Conservation (phyloP, 2,797 vertebrate genomes). For the Mallotus villosus region DNA sequence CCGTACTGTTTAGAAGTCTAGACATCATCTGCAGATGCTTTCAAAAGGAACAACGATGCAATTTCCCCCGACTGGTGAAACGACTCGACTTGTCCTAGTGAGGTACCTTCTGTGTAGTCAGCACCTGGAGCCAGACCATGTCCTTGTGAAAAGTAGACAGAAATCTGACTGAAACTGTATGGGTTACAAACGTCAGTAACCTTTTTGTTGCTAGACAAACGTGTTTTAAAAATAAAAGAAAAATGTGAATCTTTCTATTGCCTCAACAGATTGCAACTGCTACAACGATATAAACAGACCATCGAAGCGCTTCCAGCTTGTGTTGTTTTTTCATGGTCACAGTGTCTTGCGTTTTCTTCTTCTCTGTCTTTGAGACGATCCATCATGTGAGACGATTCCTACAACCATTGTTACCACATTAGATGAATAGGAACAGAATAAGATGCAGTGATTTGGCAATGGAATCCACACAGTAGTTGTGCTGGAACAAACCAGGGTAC, state of each 20-base stretch:
- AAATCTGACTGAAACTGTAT: constrained; percentile 72
- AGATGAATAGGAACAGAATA: constrained; percentile 1
- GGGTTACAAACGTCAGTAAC: constrained; percentile 67
- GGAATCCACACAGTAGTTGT: background rate
- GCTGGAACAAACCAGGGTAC: too few relatives aligned
- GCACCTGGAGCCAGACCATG: constrained; percentile 69
- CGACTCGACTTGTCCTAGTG: constrained; percentile 62
- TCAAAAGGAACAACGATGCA: constrained; percentile 59
- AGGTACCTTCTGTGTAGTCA: constrained; percentile 56
- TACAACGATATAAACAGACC: constrained; percentile 80
- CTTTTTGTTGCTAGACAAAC: constrained; percentile 76
- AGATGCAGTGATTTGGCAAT: background rate
- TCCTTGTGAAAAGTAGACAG: constrained; percentile 76
- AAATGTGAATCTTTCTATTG: constrained; percentile 82
- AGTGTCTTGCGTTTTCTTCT: background rate
- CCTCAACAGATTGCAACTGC: constrained; percentile 81
- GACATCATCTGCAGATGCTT: constrained; percentile 67
- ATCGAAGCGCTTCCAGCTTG: constrained; percentile 64
- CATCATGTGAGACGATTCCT: background rate
- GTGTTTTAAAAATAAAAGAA: constrained; percentile 77
- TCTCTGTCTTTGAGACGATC: background rate
- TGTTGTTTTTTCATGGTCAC: constrained; percentile 49
- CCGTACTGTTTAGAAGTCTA: constrained; percentile 68
- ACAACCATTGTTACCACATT: background rate
- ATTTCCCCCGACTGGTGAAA: constrained; percentile 35